phyloP scores from a whole-genome alignment of 2,888 invertebrate genomes.

The Sipha maydis region DNA sequence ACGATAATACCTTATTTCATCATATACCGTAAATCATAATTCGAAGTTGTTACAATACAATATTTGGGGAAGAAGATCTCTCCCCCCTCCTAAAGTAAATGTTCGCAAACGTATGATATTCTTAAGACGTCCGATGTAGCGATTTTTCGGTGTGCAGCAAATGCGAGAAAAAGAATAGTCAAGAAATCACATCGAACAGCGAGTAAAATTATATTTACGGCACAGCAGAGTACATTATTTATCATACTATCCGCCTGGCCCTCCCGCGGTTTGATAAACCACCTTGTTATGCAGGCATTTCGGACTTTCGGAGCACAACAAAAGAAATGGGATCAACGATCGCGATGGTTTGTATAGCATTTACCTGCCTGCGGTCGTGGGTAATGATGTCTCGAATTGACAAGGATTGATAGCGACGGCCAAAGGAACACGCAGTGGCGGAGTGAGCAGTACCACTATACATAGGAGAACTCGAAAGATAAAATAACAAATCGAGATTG shows the following conservation, averaged over 20 bases:
- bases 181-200: neutral
- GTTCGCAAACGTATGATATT: no score
- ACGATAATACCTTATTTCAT: no score
- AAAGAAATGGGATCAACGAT: constrained; percentile 3
- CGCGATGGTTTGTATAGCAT: neutral
- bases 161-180: neutral
- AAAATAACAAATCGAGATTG: constrained; percentile 35
- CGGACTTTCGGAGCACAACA: neutral
- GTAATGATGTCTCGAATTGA: constrained; percentile 15
- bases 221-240: neutral
- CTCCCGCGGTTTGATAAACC: neutral
- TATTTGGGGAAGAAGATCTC: no score
- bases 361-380: neutral
- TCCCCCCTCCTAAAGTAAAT: no score
- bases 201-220: neutral
- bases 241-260: neutral
- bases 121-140: no score
- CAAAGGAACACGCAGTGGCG: neutral
- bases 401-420: constrained; percentile 13
- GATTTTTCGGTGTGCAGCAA: neutral
- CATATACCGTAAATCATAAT: no score
- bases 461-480: neutral
- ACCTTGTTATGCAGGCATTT: neutral
- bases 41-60: no score
- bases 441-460: neutral